Percentiles rank a stretch among this genome's conserved stretches.
These are phyloP conservation scores for Hypothenemus hampei DNA, from an alignment of 1,140 invertebrate genomes.

Conservation along the genomic window DNA sequence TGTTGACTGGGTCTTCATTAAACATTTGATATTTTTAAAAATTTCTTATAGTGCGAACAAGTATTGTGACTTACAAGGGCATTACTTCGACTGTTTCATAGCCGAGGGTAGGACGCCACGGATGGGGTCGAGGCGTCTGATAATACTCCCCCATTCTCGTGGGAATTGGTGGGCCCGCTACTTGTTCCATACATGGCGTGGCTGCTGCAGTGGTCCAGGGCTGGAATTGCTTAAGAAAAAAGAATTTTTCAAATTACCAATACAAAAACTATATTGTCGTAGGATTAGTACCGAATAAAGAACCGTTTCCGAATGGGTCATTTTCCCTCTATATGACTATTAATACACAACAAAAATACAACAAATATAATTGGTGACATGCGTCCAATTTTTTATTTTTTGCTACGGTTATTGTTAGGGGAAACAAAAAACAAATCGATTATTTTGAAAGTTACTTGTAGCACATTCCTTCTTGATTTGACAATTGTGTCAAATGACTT, in stretches of 20 bases:
- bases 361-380: too few relatives aligned
- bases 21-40: not conserved
- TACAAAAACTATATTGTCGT: not conserved
- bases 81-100: slow-evolving; percentile 68
- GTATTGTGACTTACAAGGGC: slow-evolving; percentile 52
- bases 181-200: slow-evolving; percentile 56
- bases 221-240: slow-evolving; percentile 56
- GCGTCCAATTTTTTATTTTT: too few relatives aligned
- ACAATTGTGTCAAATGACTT: too few relatives aligned
- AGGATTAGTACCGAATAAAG: slow-evolving; percentile 51
- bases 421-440: too few relatives aligned
- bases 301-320: slow-evolving; percentile 44
- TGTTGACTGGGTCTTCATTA: slow-evolving; percentile 58
- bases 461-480: too few relatives aligned
- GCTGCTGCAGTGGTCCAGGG: slow-evolving; percentile 57
- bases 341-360: too few relatives aligned
- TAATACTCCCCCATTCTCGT: slow-evolving; percentile 49
- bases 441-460: too few relatives aligned
- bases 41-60: not conserved
- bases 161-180: slow-evolving; percentile 49
- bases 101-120: slow-evolving; percentile 71
- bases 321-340: slow-evolving; percentile 16
- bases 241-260: not conserved
- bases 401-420: too few relatives aligned
- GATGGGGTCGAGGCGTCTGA: slow-evolving; percentile 60